Percentiles rank a stretch among this genome's conserved stretches.
Evolutionary conservation across 2,113 vertebrate genomes (phyloP).

Genomic region (Cnemophilus loriae): DNA sequence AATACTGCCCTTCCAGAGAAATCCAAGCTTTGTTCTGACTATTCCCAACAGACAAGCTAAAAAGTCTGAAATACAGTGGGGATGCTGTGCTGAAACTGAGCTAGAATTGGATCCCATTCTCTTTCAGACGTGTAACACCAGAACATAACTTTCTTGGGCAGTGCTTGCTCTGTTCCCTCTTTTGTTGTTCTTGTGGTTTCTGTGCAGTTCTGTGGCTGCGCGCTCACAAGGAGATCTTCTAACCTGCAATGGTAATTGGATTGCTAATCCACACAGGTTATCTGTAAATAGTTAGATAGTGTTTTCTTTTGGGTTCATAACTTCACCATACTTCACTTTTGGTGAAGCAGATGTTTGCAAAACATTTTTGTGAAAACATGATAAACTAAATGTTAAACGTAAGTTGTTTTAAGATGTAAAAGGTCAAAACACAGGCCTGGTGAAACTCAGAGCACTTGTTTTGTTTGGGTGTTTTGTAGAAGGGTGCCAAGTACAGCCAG

Average conservation of each 20-base stretch:
- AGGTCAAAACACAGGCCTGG: background rate
- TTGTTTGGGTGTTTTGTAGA: background rate
- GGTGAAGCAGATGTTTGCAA: background rate
- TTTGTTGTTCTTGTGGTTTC: rapidly evolving
- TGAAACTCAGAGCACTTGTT: rapidly evolving
- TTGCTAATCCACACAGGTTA: background rate
- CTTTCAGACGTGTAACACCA: background rate
- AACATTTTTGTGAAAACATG: background rate
- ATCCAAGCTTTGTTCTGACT: background rate
- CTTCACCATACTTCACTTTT: background rate
- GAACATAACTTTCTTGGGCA: background rate
- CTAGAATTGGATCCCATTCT: background rate
- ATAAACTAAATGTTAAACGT: background rate
- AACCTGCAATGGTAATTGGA: background rate
- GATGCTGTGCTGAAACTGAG: background rate
- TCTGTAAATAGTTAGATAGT: background rate
- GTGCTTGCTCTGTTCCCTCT: background rate
- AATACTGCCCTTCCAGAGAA: background rate
- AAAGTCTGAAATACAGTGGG: background rate
- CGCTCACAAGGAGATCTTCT: background rate
- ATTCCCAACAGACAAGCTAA: background rate
- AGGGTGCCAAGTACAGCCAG: background rate
- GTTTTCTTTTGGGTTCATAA: background rate
- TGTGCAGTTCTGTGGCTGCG: background rate
- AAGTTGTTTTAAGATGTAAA: background rate